phyloP scores from a whole-genome alignment of 1,140 invertebrate genomes.

The Phymorhynchus buccinoides region DNA sequence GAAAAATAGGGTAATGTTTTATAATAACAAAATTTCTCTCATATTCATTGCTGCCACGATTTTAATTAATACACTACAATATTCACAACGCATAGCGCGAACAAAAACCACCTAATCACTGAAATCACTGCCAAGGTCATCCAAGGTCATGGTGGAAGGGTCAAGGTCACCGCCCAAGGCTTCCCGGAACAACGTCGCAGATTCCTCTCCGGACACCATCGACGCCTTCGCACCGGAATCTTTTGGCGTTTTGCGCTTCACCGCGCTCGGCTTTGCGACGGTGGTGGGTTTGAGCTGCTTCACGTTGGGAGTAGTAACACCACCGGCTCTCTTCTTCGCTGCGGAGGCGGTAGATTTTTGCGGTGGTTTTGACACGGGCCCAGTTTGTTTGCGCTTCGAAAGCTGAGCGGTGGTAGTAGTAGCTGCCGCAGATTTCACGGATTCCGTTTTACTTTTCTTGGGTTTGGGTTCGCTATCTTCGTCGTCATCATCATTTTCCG shows the following conservation, averaged over 20 bases:
- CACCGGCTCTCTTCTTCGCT: background rate
- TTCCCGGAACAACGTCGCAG: background rate
- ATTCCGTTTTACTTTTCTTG: background rate
- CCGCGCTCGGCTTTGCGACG: background rate
- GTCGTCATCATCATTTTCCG: conserved; percentile 27
- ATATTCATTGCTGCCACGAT: background rate
- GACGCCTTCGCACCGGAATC: background rate
- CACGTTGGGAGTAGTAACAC: background rate
- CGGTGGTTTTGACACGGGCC: background rate
- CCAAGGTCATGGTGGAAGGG: conserved; percentile 20
- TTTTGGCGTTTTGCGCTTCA: background rate
- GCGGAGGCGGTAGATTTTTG: background rate
- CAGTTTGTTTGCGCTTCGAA: background rate
- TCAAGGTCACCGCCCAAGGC: conserved; percentile 14
- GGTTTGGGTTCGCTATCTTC: background rate
- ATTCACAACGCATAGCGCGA: no score
- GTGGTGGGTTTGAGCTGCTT: background rate
- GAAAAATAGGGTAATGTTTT: no score
- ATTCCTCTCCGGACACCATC: background rate
- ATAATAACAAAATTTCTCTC: background rate
- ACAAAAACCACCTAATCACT: conserved; percentile 43
- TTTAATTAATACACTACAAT: background rate
- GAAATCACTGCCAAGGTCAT: conserved; percentile 50
- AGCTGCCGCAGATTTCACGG: background rate
- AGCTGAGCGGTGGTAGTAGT: no score